phyloP scores from a whole-genome alignment of 2,797 vertebrate genomes.

The Liasis olivaceus region DNA sequence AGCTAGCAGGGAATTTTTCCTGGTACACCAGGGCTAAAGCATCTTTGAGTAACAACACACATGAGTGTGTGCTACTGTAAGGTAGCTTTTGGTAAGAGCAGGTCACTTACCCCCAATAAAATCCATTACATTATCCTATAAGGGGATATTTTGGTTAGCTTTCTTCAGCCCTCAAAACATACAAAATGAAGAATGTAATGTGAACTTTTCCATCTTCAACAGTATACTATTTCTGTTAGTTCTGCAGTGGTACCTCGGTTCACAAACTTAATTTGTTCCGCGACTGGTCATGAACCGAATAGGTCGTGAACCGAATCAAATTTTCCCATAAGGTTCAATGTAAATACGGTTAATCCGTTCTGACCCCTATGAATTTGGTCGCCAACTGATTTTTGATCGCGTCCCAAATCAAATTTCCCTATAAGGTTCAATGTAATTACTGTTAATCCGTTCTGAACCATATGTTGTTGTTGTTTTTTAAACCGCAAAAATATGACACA shows the following conservation, averaged over 20 bases:
- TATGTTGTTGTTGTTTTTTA: too few species aligned
- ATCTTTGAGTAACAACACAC: not conserved
- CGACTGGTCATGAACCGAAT: too few species aligned
- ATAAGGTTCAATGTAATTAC: too few species aligned
- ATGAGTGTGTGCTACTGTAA: not conserved
- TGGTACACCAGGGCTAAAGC: not conserved
- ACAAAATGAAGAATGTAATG: not conserved
- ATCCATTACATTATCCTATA: not conserved
- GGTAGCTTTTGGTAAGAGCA: not conserved
- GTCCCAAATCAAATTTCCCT: too few species aligned
- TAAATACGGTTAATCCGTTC: too few species aligned
- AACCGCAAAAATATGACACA: too few species aligned
- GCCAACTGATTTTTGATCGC: too few species aligned
- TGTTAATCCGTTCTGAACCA: too few species aligned
- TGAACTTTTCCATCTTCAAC: not conserved
- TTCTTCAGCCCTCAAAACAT: not conserved
- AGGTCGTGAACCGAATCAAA: too few species aligned
- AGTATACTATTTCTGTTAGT: not conserved
- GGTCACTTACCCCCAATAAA: not conserved
- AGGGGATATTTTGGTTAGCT: not conserved
- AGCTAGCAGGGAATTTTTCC: not conserved
- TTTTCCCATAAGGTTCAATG: too few species aligned
- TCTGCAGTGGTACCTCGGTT: not conserved
- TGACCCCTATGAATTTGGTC: too few species aligned
- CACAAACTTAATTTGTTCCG: too few species aligned